These are phyloP conservation scores for Heliconius sara DNA, from an alignment of 2,888 invertebrate species.

Conservation along the genomic window DNA sequence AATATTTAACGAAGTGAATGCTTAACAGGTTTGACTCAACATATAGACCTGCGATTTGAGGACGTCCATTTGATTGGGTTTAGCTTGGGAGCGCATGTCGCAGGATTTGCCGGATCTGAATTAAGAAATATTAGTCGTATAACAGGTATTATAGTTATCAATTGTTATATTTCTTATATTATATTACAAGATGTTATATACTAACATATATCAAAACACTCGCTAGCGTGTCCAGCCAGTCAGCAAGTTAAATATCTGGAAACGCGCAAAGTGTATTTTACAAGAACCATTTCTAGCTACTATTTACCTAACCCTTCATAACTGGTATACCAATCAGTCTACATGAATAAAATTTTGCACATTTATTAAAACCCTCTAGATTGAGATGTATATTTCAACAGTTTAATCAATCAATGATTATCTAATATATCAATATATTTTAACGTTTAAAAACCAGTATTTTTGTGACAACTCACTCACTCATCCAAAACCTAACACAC, in stretches of 20 bases:
- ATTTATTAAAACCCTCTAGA: too few relatives aligned
- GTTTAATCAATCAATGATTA: background rate
- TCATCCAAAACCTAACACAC: too few relatives aligned
- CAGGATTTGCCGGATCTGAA: conserved; percentile 95
- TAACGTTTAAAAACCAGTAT: too few relatives aligned
- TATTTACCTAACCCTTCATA: too few relatives aligned
- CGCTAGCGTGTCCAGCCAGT: too few relatives aligned
- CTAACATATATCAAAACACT: too few relatives aligned
- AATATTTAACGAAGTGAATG: conserved; percentile 7
- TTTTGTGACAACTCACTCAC: too few relatives aligned
- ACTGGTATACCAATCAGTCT: too few relatives aligned
- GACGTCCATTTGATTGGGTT: conserved; percentile 95
- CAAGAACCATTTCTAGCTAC: too few relatives aligned
- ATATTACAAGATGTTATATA: background rate
- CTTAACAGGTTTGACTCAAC: conserved; percentile 78
- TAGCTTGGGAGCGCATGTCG: conserved; percentile 95
- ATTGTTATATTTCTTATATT: background rate
- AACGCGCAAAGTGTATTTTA: too few relatives aligned
- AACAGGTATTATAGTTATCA: conserved; percentile 85
- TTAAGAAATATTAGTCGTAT: conserved; percentile 91
- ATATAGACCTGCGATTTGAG: conserved; percentile 88
- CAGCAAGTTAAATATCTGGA: too few relatives aligned
- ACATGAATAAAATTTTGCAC: background rate
- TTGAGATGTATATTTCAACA: background rate
- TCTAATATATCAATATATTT: too few relatives aligned